Evolutionary conservation across 2,797 vertebrate species (phyloP), one percentile per base, ranked within the genome.

Genomic region (Mergus octosetaceus): DNA sequence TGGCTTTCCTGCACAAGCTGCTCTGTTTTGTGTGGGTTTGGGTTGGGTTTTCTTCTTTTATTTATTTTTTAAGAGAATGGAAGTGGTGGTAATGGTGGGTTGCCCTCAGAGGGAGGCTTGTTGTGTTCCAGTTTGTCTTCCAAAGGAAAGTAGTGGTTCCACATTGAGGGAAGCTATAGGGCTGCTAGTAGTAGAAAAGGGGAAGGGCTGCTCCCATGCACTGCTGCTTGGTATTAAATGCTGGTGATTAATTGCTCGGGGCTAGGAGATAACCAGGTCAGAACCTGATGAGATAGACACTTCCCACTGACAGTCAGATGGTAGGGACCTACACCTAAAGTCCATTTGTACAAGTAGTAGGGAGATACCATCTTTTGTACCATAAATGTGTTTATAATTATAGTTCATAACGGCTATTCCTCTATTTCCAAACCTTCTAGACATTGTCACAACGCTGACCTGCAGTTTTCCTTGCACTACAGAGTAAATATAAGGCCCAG

Each of bases 181-280:
- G 30, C 43, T 82, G 43, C 21, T 20, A 41, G 49, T 1, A 66
- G 41, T 12, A 78, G 62, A 34, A 70, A 62, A 73, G 45, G 11
- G 27, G 43, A 70, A 81, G 70, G 32, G 28, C 54, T 78, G 3
- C 38, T 80, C 62, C 79, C 1, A 1, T 43, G 65, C 34, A 11
- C 80, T 72, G 38, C 74, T 89, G 21, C 19, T 76, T 41, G 14
- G 57, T 36, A 2, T 75, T 77, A 93, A 69, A 56, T 72, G 66
- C 70, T 62, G 27, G 51, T 95, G 93, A 95, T 96, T 94, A 94
- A 94, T 96, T 94, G 85, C 71, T 77, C 1, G 0, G 66, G 78
- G 70, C 92, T 92, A 91, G 81, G 69, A 87, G 95, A 91, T 95
- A 94, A 93, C 71, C 84, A 61, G 90, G 92, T 94, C 94, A 96